These are phyloP conservation scores for Synanthedon formicaeformis DNA, from an alignment of 2,888 invertebrate genomes.

Conservation along the genomic window DNA sequence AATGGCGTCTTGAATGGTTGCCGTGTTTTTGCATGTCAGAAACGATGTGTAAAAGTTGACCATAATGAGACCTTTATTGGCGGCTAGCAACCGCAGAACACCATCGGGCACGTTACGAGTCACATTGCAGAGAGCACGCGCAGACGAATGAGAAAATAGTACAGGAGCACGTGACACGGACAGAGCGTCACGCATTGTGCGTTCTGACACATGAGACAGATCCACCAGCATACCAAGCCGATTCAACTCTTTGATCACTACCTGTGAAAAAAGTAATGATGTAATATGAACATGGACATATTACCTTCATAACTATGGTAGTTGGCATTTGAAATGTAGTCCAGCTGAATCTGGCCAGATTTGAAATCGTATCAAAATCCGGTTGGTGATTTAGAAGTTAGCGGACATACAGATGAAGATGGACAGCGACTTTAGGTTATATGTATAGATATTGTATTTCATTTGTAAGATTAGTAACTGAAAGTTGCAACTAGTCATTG, in stretches of 20 bases:
- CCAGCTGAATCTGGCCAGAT: no score
- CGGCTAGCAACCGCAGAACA: constrained; percentile 77
- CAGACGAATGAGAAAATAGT: constrained; percentile 88
- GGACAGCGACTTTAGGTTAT: no score
- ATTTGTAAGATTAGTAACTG: no score
- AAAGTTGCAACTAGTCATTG: no score
- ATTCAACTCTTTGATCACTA: constrained; percentile 89
- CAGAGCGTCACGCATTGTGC: constrained; percentile 85
- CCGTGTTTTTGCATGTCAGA: constrained; percentile 79
- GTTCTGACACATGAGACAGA: constrained; percentile 82
- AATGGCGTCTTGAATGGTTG: constrained; percentile 83
- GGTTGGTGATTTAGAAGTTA: no score
- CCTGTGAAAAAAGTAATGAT: constrained; percentile 44
- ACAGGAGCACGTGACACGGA: constrained; percentile 84
- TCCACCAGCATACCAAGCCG: constrained; percentile 90
- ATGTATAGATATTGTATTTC: no score
- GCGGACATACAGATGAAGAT: no score
- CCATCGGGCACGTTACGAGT: constrained; percentile 86
- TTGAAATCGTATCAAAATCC: no score
- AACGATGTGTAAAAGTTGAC: constrained; percentile 87
- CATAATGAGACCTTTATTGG: constrained; percentile 87
- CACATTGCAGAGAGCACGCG: constrained; percentile 83
- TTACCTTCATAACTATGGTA: no score
- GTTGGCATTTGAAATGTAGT: no score
- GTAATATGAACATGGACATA: no score